Conservation (phyloP, 2,888 invertebrate species). For the Conchocele bisecta region DNA sequence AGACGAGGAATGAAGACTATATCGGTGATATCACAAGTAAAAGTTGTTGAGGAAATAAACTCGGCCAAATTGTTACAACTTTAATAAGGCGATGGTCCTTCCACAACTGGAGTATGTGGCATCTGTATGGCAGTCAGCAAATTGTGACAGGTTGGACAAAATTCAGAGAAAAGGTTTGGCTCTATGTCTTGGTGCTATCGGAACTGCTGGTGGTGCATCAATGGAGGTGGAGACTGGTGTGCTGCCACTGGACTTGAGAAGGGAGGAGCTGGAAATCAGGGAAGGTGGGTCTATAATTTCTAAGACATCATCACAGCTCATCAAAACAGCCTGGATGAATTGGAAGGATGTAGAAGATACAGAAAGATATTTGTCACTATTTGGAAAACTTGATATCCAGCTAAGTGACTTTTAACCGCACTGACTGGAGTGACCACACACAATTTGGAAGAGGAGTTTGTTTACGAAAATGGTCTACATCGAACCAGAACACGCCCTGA, state of each 20-base stretch:
- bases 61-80: not conserved
- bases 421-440: not conserved
- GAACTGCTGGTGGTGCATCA: not conserved
- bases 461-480: not conserved
- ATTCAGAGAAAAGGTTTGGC: not conserved
- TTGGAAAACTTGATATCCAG: not conserved
- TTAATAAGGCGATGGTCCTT: not conserved
- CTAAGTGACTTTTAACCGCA: not conserved
- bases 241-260: not conserved
- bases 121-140: not conserved
- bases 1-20: not conserved
- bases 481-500: too few relatives aligned
- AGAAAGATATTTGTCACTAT: not conserved
- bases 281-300: not conserved
- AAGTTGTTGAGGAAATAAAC: not conserved
- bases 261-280: not conserved
- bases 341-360: not conserved
- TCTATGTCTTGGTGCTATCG: not conserved
- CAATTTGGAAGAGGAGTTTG: not conserved
- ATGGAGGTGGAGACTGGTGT: slow-evolving; percentile 3
- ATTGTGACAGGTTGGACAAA: not conserved
- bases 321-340: not conserved
- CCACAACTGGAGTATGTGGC: not conserved
- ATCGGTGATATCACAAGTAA: not conserved
- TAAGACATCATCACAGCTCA: not conserved